Evolutionary conservation across 2,113 vertebrate species (phyloP).

Genomic region (Callocephalon fimbriatum): DNA sequence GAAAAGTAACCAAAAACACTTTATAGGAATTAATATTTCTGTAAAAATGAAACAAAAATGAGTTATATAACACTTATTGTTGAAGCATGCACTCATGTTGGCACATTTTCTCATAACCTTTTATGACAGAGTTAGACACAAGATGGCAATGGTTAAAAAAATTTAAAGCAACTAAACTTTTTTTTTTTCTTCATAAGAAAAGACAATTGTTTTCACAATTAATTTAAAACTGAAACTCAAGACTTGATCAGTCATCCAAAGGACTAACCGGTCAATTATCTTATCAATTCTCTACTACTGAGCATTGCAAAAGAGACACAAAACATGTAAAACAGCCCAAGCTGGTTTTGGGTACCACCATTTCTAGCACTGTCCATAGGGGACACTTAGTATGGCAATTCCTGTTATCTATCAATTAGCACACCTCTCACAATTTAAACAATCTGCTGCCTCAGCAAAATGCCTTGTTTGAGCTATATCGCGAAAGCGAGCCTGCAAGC

Average conservation of each 20-base stretch:
- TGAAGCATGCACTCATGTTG: not conserved
- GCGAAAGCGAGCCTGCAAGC: not conserved
- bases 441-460: not conserved
- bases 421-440: not conserved
- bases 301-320: not conserved
- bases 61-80: not conserved
- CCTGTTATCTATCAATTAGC: not conserved
- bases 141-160: not conserved
- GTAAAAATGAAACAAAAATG: not conserved
- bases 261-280: not conserved
- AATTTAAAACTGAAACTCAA: not conserved
- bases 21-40: not conserved
- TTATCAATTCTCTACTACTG: not conserved
- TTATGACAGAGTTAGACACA: not conserved
- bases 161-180: rapidly evolving
- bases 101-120: not conserved
- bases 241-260: not conserved
- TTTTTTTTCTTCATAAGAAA: not conserved
- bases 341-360: not conserved
- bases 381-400: not conserved
- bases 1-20: not conserved
- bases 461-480: not conserved
- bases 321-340: not conserved
- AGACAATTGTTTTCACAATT: not conserved
- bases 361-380: not conserved